Percentiles rank a stretch among this genome's conserved stretches.
Conservation (phyloP, 1,140 invertebrate species). For the Oreohelix idahoensis region DNA sequence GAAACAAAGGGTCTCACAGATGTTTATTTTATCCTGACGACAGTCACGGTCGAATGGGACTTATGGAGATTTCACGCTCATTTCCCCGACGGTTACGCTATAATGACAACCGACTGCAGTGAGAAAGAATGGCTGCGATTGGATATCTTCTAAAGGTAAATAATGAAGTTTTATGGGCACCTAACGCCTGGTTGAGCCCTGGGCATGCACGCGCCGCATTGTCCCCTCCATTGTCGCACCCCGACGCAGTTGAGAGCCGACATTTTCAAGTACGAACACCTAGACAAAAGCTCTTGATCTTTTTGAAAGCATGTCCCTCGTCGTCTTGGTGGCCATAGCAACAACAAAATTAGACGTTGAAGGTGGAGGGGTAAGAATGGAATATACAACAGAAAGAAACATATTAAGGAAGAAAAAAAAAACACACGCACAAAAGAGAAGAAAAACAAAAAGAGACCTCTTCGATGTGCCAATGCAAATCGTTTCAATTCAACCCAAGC, state of each 20-base stretch:
- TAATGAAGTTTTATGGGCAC: slow-evolving; percentile 10
- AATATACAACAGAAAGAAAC: background rate
- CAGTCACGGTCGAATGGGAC: background rate
- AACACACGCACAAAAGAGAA: too few species aligned
- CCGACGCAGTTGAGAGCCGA: background rate
- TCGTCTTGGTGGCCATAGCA: background rate
- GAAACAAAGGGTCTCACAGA: slow-evolving; percentile 1
- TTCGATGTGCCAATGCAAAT: background rate
- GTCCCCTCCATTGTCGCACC: background rate
- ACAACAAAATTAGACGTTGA: background rate
- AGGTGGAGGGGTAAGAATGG: background rate
- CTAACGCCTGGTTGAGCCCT: slow-evolving; percentile 1
- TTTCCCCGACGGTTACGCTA: background rate
- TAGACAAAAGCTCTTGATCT: slow-evolving; percentile 2
- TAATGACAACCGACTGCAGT: background rate
- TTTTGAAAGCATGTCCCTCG: background rate
- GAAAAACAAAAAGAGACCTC: too few species aligned
- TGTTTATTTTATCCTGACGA: slow-evolving; percentile 4
- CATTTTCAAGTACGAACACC: background rate
- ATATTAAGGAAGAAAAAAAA: background rate
- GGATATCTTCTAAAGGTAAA: background rate
- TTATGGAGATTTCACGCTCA: background rate
- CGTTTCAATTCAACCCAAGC: background rate
- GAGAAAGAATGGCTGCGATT: background rate
- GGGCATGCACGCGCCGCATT: background rate